Evolutionary conservation across 2,113 vertebrate genomes (phyloP).

Genomic region (Sander lucioperca): DNA sequence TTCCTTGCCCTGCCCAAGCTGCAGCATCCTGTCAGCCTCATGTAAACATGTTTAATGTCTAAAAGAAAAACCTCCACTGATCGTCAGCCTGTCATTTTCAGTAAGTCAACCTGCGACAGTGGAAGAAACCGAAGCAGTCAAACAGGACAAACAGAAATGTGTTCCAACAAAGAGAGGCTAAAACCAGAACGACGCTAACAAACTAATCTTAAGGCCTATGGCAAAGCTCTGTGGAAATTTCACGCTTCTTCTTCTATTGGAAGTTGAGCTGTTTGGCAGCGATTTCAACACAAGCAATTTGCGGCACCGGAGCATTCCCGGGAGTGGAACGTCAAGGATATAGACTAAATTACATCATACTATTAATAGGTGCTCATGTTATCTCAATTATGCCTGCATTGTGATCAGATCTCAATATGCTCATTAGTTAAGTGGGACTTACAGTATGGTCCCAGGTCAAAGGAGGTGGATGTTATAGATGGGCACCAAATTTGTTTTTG

Average conservation of each 20-base stretch:
- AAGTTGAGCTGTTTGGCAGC: background rate
- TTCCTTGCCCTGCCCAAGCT: background rate
- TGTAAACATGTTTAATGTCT: conserved; percentile 4
- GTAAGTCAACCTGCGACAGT: background rate
- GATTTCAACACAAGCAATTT: conserved; percentile 1
- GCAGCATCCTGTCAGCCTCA: background rate
- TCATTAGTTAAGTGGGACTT: too few relatives aligned
- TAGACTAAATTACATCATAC: too few relatives aligned
- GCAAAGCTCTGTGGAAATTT: conserved; percentile 1
- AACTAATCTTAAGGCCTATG: background rate
- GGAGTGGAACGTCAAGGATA: too few relatives aligned
- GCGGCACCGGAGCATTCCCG: too few relatives aligned
- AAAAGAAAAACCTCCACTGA: conserved; percentile 5
- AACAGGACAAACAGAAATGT: conserved; percentile 28
- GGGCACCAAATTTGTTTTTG: too few relatives aligned
- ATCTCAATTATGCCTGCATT: too few relatives aligned
- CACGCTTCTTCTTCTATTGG: background rate
- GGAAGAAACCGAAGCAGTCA: conserved; percentile 12
- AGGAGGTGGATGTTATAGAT: too few relatives aligned
- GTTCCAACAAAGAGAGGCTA: conserved; percentile 24
- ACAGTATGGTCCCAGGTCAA: too few relatives aligned
- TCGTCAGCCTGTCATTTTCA: conserved; percentile 12
- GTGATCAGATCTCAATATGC: too few relatives aligned
- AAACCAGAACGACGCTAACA: background rate
- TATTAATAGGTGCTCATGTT: too few relatives aligned